Percentiles rank a stretch among this genome's conserved stretches.
Conservation (phyloP, 2,888 invertebrate genomes). For the Limnephilus auricula region DNA sequence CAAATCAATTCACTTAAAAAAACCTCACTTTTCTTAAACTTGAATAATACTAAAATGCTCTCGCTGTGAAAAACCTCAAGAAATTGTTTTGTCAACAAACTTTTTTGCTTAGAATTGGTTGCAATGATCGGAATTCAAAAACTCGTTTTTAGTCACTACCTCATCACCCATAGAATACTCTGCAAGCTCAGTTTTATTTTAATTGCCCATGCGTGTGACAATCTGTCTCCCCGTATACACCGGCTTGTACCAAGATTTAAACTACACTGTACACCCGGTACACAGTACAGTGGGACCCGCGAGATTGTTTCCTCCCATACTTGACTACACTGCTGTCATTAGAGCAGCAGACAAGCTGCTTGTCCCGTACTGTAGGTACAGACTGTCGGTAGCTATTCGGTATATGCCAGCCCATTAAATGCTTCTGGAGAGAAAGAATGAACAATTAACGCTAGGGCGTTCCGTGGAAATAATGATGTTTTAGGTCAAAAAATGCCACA, state of each 20-base stretch:
- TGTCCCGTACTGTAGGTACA: neutral
- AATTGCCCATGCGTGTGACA: neutral
- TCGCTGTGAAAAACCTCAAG: neutral
- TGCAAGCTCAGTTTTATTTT: neutral
- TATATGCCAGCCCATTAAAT: slow-evolving; percentile 19
- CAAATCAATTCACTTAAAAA: neutral
- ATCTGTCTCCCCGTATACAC: neutral
- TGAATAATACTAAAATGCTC: neutral
- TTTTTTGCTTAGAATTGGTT: neutral
- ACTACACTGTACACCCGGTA: neutral
- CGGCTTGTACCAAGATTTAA: neutral
- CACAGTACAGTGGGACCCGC: neutral
- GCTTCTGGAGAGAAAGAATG: slow-evolving; percentile 12
- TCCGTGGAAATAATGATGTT: neutral
- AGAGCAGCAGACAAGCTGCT: slow-evolving; percentile 23
- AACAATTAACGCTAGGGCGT: slow-evolving; percentile 23
- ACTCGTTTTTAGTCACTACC: neutral
- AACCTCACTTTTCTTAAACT: neutral
- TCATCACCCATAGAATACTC: neutral
- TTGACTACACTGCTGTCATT: slow-evolving; percentile 21
- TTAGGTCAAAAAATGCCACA: neutral
- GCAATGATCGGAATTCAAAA: neutral
- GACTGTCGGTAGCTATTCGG: neutral
- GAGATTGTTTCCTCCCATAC: slow-evolving; percentile 12
- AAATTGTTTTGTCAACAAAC: too few relatives aligned